Base-by-base conservation (phyloP, 2,888 invertebrate genomes). In the Suillia variegata region DNA sequence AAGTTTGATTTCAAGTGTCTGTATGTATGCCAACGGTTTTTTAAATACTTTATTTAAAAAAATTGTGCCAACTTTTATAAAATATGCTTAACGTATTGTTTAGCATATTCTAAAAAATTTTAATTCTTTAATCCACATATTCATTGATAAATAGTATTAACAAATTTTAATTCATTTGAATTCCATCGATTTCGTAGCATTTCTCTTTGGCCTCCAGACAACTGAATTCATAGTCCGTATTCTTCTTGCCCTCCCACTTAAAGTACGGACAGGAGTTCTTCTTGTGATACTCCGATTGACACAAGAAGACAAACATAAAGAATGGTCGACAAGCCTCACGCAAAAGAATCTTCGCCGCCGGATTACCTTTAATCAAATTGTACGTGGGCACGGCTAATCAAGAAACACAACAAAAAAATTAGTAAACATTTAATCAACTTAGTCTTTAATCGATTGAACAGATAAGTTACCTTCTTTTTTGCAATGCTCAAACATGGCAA, bases 251-350 rank as follows among this genome's bases (percentile, higher is more conserved):
- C 45, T 62, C 60, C 75, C 75, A 75, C 1, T 64, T 66, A 49
- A 70, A 77, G 22, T 75, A 75, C 6, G 75, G 75, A 15, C 75
- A 75, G 12, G 58, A 59, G 6, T 70, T 34, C 34, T 70, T 72
- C 8, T 56, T 51, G 22, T 74, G 76, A 13, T 76, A 74, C 0
- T 73, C 65, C 26, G 60, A 22, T 20, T 61, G 42, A 47, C 75
- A 75, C 2, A 76, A 0, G 18, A 62, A 75, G 0, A 77, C 66
- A 48, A 76, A 58, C 49, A 67, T 3, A 0, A 69, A 62, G 18
- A 63, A 77, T 0, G 75, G 75, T 15, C 72, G 65, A 17, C 77
- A 75, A 20, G 69, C 34, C 1, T 56, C 64, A 4, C 54, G 66
- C 1, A 75, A 24, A 3, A 77, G 1, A 0, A 54, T 24, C 22